Percentiles rank a stretch among this genome's conserved stretches.
Evolutionary conservation across 2,113 vertebrate genomes (phyloP).

Genomic region (Chlamydotis undulata): DNA sequence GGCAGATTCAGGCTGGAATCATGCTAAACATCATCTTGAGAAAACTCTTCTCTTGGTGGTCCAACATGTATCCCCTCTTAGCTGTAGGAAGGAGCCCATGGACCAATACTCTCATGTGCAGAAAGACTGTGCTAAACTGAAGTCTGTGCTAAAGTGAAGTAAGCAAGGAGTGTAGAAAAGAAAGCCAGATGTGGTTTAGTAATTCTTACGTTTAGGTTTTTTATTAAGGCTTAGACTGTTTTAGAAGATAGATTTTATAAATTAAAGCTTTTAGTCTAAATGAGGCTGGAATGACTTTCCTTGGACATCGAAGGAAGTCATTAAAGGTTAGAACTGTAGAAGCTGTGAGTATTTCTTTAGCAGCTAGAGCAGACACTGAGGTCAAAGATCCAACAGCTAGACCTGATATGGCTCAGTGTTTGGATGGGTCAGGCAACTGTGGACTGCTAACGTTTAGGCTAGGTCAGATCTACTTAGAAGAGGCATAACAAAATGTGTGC

Average conservation of each 20-base stretch:
- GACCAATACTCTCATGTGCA: background rate
- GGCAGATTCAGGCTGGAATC: background rate
- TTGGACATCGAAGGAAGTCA: background rate
- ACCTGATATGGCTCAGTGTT: background rate
- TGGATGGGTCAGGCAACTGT: background rate
- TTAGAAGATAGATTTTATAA: background rate
- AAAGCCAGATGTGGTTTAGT: background rate
- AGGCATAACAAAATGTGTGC: background rate
- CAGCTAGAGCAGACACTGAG: background rate
- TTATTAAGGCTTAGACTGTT: background rate
- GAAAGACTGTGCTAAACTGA: background rate
- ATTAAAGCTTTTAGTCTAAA: background rate
- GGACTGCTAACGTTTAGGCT: background rate
- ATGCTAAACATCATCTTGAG: background rate
- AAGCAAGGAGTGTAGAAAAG: background rate
- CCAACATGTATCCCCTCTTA: background rate
- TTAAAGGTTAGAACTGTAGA: background rate
- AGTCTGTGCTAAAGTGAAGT: background rate
- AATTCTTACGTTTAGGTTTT: background rate
- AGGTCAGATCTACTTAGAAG: background rate
- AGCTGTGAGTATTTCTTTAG: background rate
- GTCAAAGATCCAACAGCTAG: background rate
- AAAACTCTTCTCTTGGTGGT: background rate
- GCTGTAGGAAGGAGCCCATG: background rate
- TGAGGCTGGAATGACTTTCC: background rate